Evolutionary conservation across 2,797 vertebrate species (phyloP).

Genomic region (Glyptemys insculpta): DNA sequence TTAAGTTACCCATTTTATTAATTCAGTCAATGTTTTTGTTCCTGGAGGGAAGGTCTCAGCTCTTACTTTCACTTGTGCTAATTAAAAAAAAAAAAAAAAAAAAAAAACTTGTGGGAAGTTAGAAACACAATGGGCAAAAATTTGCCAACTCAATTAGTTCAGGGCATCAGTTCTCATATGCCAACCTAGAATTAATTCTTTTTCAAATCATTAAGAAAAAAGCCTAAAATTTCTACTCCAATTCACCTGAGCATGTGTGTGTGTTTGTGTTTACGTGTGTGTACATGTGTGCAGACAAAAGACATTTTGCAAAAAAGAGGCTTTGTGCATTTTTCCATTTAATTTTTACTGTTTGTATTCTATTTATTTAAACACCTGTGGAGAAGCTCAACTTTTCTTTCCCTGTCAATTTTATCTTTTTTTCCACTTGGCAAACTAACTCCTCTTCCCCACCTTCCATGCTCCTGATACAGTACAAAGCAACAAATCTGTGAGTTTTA

Average conservation of each 20-base stretch:
- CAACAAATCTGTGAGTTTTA: neutral
- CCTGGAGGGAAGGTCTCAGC: constrained; percentile 47
- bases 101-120: neutral
- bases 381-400: neutral
- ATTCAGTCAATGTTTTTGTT: neutral
- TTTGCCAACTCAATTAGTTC: constrained; percentile 38
- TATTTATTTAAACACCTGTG: neutral
- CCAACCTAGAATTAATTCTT: neutral
- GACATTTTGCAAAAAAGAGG: neutral
- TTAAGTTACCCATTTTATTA: constrained; percentile 20
- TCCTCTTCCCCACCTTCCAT: neutral
- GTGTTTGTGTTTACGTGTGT: accelerated
- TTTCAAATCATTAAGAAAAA: neutral
- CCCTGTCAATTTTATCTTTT: neutral
- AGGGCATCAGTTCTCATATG: neutral
- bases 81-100: constrained; percentile 7
- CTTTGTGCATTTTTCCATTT: neutral
- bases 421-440: neutral
- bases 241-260: accelerated
- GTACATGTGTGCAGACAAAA: accelerated
- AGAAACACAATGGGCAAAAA: neutral
- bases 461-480: neutral
- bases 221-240: neutral
- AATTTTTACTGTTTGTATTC: accelerated
- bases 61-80: neutral